Conservation (phyloP, 2,888 invertebrate species). For the Drosophila cognata region DNA sequence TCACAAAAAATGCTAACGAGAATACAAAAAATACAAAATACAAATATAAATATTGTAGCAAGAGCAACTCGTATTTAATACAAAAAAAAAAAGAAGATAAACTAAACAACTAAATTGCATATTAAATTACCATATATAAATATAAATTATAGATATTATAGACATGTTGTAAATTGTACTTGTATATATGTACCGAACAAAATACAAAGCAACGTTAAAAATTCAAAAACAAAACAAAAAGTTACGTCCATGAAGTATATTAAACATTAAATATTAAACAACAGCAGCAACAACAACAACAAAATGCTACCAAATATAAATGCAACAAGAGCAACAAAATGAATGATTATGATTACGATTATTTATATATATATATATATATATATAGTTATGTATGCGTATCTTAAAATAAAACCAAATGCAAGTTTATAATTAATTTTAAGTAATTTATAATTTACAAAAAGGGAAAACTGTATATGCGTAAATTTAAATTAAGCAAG, state of each 20-base stretch:
- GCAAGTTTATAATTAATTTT: slow-evolving; percentile 48
- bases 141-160: slow-evolving; percentile 41
- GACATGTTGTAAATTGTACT: slow-evolving; percentile 75
- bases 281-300: neutral
- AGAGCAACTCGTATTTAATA: slow-evolving; percentile 75
- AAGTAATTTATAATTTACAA: slow-evolving; percentile 47
- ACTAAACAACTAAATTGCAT: slow-evolving; percentile 35
- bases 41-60: slow-evolving; percentile 51
- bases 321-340: slow-evolving; percentile 21
- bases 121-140: slow-evolving; percentile 41
- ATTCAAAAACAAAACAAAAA: slow-evolving; percentile 46
- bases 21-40: slow-evolving; percentile 23
- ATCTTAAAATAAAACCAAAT: slow-evolving; percentile 41
- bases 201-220: slow-evolving; percentile 71
- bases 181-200: slow-evolving; percentile 67
- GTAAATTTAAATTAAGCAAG: slow-evolving; percentile 45
- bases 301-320: slow-evolving; percentile 65
- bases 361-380: slow-evolving; percentile 17
- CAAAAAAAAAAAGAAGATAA: slow-evolving; percentile 40
- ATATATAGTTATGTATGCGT: slow-evolving; percentile 39
- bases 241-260: slow-evolving; percentile 72
- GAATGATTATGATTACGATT: slow-evolving; percentile 45
- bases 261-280: neutral
- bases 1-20: slow-evolving; percentile 48
- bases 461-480: slow-evolving; percentile 27